Conservation (phyloP, 2,888 invertebrate genomes). For the Trissonchulus latispiculum region DNA sequence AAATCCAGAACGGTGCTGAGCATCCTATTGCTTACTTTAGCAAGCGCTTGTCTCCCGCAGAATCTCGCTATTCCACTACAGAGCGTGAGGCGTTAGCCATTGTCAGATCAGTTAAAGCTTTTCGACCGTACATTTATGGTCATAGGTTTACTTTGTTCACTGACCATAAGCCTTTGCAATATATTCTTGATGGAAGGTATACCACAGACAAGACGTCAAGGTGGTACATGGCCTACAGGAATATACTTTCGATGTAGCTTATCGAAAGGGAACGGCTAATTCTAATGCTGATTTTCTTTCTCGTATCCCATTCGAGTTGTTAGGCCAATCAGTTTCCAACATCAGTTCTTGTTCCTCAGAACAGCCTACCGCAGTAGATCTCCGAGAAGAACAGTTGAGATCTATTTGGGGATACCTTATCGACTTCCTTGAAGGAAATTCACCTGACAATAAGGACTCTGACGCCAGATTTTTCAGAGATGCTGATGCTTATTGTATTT, state of each 20-base stretch:
- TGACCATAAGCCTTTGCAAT: not conserved
- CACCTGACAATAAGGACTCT: not conserved
- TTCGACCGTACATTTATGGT: constrained; percentile 6
- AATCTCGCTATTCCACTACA: not conserved
- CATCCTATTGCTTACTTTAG: not conserved
- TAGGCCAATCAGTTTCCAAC: not conserved
- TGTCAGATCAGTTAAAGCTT: not conserved
- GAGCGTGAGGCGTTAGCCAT: constrained; percentile 5
- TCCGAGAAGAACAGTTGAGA: not conserved
- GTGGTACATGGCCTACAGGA: constrained; percentile 1
- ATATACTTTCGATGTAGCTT: not conserved
- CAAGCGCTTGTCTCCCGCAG: not conserved
- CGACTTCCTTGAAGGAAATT: not conserved
- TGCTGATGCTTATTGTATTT: not conserved
- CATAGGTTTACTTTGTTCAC: not conserved
- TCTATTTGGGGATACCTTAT: not conserved
- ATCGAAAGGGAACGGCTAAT: constrained; percentile 6
- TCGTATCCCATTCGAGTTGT: not conserved
- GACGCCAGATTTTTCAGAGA: not conserved
- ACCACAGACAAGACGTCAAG: not conserved
- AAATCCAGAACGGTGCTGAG: not conserved
- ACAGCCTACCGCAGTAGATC: not conserved
- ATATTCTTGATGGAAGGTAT: not conserved
- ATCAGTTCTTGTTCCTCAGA: too few species aligned
- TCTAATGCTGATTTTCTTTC: constrained; percentile 5